These are phyloP conservation scores for Clivina fossor DNA, from an alignment of 2,888 invertebrate genomes.

Conservation along the genomic window DNA sequence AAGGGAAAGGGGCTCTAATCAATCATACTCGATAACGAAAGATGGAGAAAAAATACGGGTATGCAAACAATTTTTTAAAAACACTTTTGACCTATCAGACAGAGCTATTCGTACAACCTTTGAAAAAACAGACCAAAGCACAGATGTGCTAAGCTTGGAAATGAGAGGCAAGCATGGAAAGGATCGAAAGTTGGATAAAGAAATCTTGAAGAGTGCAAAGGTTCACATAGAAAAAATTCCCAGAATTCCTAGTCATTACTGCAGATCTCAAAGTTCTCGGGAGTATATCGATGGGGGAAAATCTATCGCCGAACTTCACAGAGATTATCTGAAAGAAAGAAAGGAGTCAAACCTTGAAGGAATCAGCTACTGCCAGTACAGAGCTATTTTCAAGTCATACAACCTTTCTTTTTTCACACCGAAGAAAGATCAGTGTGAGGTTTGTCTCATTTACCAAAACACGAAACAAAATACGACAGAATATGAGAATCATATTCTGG, in stretches of 20 bases:
- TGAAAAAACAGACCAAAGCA: conserved; percentile 28
- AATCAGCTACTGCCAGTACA: conserved; percentile 18
- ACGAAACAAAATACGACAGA: conserved; percentile 17
- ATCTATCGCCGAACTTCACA: conserved; percentile 10
- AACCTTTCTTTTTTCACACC: conserved; percentile 33
- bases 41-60: conserved; percentile 27
- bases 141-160: conserved; percentile 27
- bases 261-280: conserved; percentile 29
- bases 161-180: conserved; percentile 29
- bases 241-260: conserved; percentile 34
- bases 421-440: conserved; percentile 33
- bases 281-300: conserved; percentile 26
- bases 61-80: conserved; percentile 25
- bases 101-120: conserved; percentile 25
- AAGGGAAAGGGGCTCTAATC: conserved; percentile 22
- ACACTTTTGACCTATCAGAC: conserved; percentile 26
- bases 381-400: no score
- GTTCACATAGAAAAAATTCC: conserved; percentile 35
- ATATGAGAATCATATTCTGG: conserved; percentile 22
- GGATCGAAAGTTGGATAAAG: conserved; percentile 27
- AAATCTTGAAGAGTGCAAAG: conserved; percentile 26
- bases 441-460: conserved; percentile 28
- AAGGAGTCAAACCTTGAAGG: conserved; percentile 16
- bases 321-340: conserved; percentile 20
- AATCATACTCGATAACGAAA: conserved; percentile 25